Evolutionary conservation across 2,888 invertebrate species (phyloP).

Genomic region (Andrena hattorfiana): DNA sequence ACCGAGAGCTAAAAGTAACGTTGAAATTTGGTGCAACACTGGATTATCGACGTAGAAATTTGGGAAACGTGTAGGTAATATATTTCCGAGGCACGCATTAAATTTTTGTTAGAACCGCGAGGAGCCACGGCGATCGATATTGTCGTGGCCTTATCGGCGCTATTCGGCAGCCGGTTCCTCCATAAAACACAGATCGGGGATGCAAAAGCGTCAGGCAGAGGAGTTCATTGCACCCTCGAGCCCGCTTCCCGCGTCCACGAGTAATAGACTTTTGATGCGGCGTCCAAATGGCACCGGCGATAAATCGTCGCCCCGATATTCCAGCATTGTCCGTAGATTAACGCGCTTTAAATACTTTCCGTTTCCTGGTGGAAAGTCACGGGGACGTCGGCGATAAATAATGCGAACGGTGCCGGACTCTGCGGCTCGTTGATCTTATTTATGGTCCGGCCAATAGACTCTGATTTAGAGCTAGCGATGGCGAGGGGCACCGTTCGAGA

Average conservation of each 20-base stretch:
- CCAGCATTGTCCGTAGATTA: conserved; percentile 38
- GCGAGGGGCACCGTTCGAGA: background rate
- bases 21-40: no score
- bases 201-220: conserved; percentile 8
- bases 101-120: conserved; percentile 8
- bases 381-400: conserved; percentile 34
- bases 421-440: conserved; percentile 70
- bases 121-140: conserved; percentile 29
- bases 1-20: no score
- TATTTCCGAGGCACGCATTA: no score
- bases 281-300: conserved; percentile 45
- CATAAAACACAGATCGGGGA: conserved; percentile 31
- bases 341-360: conserved; percentile 57
- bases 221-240: conserved; percentile 39
- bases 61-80: no score
- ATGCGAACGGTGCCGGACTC: conserved; percentile 21
- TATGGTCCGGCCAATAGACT: conserved; percentile 62
- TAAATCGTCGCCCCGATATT: conserved; percentile 47
- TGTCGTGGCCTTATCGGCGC: conserved; percentile 13
- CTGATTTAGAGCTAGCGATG: conserved; percentile 64
- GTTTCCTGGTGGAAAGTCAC: conserved; percentile 11
- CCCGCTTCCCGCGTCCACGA: conserved; percentile 34
- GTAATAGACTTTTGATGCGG: conserved; percentile 58
- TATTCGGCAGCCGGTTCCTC: conserved; percentile 32
- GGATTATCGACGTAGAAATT: no score